phyloP scores from a whole-genome alignment of 2,797 vertebrate genomes.

The Sus cebifrons region DNA sequence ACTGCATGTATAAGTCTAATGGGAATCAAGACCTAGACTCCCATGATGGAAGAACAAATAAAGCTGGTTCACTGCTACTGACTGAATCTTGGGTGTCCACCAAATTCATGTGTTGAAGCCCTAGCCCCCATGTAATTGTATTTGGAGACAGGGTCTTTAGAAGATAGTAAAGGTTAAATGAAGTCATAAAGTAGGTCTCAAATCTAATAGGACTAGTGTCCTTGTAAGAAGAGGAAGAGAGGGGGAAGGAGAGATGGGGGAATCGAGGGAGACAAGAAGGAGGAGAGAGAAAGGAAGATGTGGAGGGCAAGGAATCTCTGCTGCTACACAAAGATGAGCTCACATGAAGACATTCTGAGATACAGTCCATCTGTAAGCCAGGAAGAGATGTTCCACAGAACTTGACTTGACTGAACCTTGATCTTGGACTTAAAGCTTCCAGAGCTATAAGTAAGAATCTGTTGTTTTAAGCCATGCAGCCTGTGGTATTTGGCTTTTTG shows the following conservation, averaged over 20 bases:
- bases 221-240: not conserved
- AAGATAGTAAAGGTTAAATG: not conserved
- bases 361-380: not conserved
- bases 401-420: not conserved
- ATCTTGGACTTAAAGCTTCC: not conserved
- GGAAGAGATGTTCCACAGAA: not conserved
- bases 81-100: not conserved
- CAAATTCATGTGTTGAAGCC: not conserved
- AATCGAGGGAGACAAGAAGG: not conserved
- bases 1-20: not conserved
- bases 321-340: not conserved
- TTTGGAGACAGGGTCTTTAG: slow-evolving; percentile 23
- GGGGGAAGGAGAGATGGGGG: not conserved
- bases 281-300: not conserved
- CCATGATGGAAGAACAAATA: not conserved
- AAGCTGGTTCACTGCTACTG: not conserved
- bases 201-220: not conserved
- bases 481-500: not conserved
- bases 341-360: not conserved
- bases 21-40: not conserved
- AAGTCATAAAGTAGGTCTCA: not conserved
- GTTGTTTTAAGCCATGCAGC: not conserved
- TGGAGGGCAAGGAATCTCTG: not conserved
- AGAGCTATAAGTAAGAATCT: not conserved
- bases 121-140: not conserved